A percentile compares a stretch with the other conserved stretches of the same genome.
These are phyloP conservation scores for Melanotus villosus DNA, from an alignment of 2,888 invertebrate genomes.

Conservation along the genomic window DNA sequence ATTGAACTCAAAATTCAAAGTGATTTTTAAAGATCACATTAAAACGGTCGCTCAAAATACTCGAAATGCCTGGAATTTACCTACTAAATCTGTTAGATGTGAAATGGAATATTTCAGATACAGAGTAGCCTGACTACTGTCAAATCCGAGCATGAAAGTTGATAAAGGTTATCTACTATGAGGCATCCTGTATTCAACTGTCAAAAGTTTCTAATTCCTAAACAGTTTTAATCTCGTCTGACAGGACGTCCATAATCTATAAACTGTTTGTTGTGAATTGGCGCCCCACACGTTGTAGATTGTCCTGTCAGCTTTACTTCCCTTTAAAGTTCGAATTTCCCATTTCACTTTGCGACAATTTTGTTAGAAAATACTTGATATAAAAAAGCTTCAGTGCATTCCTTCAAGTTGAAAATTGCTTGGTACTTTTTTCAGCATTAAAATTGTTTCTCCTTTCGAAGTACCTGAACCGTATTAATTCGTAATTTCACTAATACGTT, in stretches of 20 bases:
- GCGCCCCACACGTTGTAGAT: neutral
- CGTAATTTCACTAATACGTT: too few species aligned
- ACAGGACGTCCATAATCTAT: slow-evolving; percentile 17
- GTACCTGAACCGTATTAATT: too few species aligned
- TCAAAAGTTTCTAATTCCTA: slow-evolving; percentile 33
- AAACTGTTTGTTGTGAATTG: neutral
- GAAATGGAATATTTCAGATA: slow-evolving; percentile 12
- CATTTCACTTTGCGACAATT: neutral
- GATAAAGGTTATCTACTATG: slow-evolving; percentile 33
- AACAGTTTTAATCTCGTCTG: slow-evolving; percentile 37
- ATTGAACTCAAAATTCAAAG: slow-evolving; percentile 19
- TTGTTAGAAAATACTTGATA: neutral
- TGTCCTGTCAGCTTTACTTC: slow-evolving; percentile 1
- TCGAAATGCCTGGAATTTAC: neutral
- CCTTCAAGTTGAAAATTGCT: neutral
- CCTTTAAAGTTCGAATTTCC: neutral
- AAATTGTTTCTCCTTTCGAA: too few species aligned
- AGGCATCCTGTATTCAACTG: slow-evolving; percentile 39
- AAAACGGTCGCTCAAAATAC: neutral
- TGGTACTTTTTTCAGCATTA: too few species aligned
- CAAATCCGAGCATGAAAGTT: slow-evolving; percentile 16
- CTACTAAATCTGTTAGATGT: neutral
- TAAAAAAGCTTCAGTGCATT: neutral
- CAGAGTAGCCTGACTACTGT: slow-evolving; percentile 1
- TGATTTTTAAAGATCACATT: slow-evolving; percentile 1